Conservation (phyloP, 2,888 invertebrate genomes). For the Cephus rjabovi region DNA sequence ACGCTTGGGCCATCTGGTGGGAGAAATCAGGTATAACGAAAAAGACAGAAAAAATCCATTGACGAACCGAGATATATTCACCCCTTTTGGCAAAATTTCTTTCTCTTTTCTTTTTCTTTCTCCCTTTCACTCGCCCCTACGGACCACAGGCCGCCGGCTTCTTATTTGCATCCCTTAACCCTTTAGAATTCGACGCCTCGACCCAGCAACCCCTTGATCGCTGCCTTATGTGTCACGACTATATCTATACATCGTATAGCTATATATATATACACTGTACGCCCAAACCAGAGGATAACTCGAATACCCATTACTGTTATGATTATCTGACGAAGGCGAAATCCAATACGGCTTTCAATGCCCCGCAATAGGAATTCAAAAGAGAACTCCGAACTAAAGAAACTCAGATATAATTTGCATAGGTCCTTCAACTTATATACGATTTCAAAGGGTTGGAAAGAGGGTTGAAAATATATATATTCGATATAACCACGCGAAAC, state of each 20-base stretch:
- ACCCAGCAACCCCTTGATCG: background rate
- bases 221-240: background rate
- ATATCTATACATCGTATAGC: too few relatives aligned
- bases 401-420: background rate
- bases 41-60: background rate
- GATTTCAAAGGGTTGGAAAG: background rate
- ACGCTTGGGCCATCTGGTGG: background rate
- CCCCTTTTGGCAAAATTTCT: too few relatives aligned
- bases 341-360: background rate
- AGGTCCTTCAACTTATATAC: background rate
- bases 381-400: background rate
- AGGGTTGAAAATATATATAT: background rate
- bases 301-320: background rate
- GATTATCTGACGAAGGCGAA: background rate
- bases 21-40: background rate
- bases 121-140: background rate
- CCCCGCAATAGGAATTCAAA: background rate
- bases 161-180: background rate
- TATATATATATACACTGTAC: too few relatives aligned
- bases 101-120: background rate
- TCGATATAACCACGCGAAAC: too few relatives aligned
- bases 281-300: background rate
- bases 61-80: background rate
- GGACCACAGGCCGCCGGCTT: background rate
- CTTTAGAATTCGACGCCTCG: background rate